phyloP scores from a whole-genome alignment of 1,140 invertebrate species.

The Camponotus floridanus region DNA sequence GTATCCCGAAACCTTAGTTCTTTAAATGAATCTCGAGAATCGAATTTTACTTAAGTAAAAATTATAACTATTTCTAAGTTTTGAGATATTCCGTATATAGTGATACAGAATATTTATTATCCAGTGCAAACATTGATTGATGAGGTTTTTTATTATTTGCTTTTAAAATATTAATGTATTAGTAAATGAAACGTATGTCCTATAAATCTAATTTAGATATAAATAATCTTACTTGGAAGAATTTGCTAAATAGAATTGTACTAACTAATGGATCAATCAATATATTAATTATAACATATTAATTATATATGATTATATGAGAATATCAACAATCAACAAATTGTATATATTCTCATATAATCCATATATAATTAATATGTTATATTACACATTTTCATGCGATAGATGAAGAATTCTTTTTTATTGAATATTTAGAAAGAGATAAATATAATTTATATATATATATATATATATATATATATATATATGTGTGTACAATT shows the following conservation, averaged over 20 bases:
- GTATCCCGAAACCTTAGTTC: neutral
- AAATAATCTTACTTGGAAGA: neutral
- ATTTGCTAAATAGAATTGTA: neutral
- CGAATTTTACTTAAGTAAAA: neutral
- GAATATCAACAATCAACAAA: neutral
- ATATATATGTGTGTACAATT: too few relatives aligned
- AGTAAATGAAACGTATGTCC: neutral
- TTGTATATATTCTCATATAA: neutral
- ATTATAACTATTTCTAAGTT: neutral
- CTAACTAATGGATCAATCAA: neutral
- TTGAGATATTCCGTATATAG: neutral
- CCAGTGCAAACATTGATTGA: neutral
- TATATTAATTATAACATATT: too few relatives aligned
- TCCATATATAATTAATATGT: neutral
- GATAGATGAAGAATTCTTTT: neutral
- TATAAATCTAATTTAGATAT: conserved; percentile 14
- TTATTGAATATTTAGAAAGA: neutral
- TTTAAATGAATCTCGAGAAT: neutral
- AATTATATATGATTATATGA: too few relatives aligned
- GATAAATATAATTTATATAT: neutral
- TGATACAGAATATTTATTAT: neutral
- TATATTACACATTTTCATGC: neutral
- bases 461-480: neutral
- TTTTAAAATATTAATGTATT: neutral
- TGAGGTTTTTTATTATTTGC: conserved; percentile 7